Base-by-base conservation (phyloP, 2,113 vertebrate species). In the Hippocampus abdominalis region DNA sequence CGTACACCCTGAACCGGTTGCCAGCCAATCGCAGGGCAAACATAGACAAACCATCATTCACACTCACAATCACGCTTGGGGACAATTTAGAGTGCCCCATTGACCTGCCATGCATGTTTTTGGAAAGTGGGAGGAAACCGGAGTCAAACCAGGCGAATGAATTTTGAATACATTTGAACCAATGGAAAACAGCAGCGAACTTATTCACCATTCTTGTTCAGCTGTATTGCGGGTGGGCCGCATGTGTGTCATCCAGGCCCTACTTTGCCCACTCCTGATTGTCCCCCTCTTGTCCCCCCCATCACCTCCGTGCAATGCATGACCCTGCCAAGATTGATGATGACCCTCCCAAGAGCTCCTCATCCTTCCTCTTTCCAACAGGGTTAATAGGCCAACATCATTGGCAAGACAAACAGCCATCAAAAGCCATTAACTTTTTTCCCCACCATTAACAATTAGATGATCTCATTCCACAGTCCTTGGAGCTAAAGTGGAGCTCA, bases 321-420 rank as follows among this genome's bases (percentile, higher is more conserved):
- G 86, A 78, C 80, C 87, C 77, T 54, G 72, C 48, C 44, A 32
- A 77, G 42, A 44, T 13, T 27, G 23, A 32, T 73, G 82, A 84
- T 82, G 61, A 56, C 68, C 49, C 40, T 42, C 49, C 72, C 84
- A 49, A 49, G 1, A 49, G 15, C 46, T 18, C 46, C 16, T 5
- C 6, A 20, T 73, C 71, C 68, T 54, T 54, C 66, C 71, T 56
- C 11, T n/a, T 57, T 8, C 27, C 57, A 16, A 32, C 5, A 6
- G 4, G 76, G 81, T 71, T 67, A 65, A 77, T 70, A 48, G 73
- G 25, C 82, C 83, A 67, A 81, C 78, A 77, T 61, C 72, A 69
- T 10, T 67, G 46, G 71, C 49, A 86, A 84, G 86, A 89, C 73
- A 76, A 84, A 88, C 77, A 75, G 71, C 80, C 60, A 72, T 81